Percentiles rank a stretch among this genome's conserved stretches.
phyloP scores from a whole-genome alignment of 1,140 invertebrate genomes.

The Lepidurus packardi region DNA sequence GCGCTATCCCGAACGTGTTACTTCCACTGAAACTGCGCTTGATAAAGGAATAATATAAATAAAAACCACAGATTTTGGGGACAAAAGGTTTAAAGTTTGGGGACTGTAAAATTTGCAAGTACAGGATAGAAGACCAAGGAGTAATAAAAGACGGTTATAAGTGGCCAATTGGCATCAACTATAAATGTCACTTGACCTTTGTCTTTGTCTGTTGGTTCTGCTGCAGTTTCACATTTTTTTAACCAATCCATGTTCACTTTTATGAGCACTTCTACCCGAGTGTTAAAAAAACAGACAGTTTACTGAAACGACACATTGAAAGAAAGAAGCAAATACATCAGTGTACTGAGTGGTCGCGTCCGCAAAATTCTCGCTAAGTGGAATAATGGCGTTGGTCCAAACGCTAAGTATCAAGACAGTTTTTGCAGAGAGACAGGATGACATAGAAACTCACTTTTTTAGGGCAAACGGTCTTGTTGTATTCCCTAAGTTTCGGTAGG shows the following conservation, averaged over 20 bases:
- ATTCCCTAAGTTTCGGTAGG: background rate
- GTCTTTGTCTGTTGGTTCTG: background rate
- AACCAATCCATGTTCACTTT: background rate
- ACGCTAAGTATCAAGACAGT: background rate
- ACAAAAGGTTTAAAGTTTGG: no score
- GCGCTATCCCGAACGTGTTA: no score
- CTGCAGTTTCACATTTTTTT: background rate
- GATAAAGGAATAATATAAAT: no score
- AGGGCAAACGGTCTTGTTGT: no score
- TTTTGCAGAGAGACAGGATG: background rate
- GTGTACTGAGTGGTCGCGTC: background rate
- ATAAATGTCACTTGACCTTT: background rate
- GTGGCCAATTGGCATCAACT: background rate
- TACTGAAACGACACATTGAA: background rate
- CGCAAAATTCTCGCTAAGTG: background rate
- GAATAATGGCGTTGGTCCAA: background rate
- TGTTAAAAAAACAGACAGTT: constrained; percentile 6
- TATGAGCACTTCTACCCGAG: background rate
- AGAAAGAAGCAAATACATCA: background rate
- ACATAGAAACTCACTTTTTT: background rate
- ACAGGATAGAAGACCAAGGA: no score
- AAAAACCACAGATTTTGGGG: no score
- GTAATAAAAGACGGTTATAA: background rate
- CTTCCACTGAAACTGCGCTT: no score
- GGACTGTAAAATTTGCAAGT: no score